Conservation (phyloP, 2,113 vertebrate genomes). For the Brachyhypopomus gauderio region DNA sequence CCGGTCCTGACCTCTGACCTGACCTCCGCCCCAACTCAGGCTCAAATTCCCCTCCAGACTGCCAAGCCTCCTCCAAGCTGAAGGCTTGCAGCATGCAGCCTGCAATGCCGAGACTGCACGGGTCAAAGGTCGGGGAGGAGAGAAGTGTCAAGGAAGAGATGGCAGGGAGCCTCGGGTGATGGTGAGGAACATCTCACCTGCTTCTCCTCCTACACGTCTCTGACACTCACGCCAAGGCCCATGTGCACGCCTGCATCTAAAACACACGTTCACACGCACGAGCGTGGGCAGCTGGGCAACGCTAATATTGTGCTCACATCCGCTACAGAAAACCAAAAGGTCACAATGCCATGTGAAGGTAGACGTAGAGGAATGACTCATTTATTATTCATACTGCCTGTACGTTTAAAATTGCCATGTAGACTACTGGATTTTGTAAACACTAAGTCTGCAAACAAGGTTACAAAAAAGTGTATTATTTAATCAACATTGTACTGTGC, state of each 20-base stretch:
- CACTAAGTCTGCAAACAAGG: background rate
- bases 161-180: background rate
- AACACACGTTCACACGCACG: no score
- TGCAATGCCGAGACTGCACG: background rate
- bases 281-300: background rate
- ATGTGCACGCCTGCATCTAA: background rate
- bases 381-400: background rate
- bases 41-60: conserved; percentile 28
- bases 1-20: background rate
- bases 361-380: background rate
- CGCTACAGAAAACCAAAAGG: background rate
- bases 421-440: background rate
- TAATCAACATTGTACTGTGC: background rate
- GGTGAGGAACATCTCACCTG: conserved; percentile 26
- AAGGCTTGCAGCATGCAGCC: background rate
- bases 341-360: background rate
- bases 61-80: background rate
- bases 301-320: background rate
- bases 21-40: background rate
- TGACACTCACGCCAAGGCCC: background rate
- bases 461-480: background rate
- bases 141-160: background rate
- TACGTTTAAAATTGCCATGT: background rate
- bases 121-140: background rate
- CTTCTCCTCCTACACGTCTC: conserved; percentile 27